Percentiles rank a stretch among this genome's conserved stretches.
Conservation (phyloP, 37 sponge, comb jelly and placozoan genomes). For the Tethya wilhelma region DNA sequence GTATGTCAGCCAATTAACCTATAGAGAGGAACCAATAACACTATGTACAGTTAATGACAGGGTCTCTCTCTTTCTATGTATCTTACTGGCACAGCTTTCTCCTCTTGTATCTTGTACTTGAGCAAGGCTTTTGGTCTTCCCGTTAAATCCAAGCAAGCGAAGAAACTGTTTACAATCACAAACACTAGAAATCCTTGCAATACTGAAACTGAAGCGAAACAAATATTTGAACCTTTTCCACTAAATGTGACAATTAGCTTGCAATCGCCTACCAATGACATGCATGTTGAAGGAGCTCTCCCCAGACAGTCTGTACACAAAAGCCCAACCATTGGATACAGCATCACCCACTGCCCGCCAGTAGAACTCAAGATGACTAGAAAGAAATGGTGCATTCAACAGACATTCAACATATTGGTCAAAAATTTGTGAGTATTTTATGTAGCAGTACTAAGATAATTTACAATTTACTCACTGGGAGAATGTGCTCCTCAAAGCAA, state of each 20-base stretch:
- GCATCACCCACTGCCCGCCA: conserved; percentile 62
- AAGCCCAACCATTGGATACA: conserved; percentile 54
- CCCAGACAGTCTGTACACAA: conserved; percentile 44
- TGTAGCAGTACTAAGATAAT: no score
- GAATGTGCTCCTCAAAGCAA: no score
- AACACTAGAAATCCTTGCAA: conserved; percentile 10
- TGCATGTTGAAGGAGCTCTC: conserved; percentile 53
- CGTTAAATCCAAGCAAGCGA: conserved; percentile 72
- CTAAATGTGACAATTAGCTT: no score
- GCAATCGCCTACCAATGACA: conserved; percentile 38
- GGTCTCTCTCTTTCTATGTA: neutral
- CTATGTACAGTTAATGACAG: neutral
- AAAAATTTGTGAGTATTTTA: no score
- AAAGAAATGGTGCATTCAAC: neutral
- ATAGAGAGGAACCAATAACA: neutral
- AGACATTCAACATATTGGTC: no score
- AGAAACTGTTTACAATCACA: conserved; percentile 41
- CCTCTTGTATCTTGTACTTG: conserved; percentile 91
- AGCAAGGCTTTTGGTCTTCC: conserved; percentile 64
- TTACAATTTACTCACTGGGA: no score
- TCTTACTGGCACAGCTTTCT: conserved; percentile 60
- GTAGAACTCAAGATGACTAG: conserved; percentile 56
- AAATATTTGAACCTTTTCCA: neutral
- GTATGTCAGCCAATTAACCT: conserved; percentile 73
- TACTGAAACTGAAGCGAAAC: conserved; percentile 17